A percentile compares a stretch with the other conserved stretches of the same genome.
phyloP scores from a whole-genome alignment of 2,888 invertebrate species.

The Alloscopus bannaensis region DNA sequence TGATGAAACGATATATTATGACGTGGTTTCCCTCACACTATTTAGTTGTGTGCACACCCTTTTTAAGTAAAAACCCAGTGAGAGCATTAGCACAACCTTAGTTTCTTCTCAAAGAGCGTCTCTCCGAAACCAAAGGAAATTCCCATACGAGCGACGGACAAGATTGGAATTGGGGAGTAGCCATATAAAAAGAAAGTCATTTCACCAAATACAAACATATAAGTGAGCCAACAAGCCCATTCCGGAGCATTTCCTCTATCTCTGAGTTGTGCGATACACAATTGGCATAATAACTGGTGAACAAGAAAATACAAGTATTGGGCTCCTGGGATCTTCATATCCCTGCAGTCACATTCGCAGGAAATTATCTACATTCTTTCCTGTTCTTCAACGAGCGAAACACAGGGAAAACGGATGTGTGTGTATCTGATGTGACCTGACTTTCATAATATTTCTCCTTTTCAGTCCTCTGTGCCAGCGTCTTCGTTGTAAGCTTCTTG shows the following conservation, averaged over 20 bases:
- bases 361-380: constrained; percentile 22
- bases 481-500: background rate
- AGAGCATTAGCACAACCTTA: background rate
- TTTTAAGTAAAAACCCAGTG: background rate
- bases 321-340: constrained; percentile 33
- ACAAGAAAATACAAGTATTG: constrained; percentile 46
- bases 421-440: constrained; percentile 6
- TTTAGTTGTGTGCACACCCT: background rate
- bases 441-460: background rate
- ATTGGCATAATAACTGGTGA: constrained; percentile 12
- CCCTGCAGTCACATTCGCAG: constrained; percentile 35
- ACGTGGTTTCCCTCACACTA: background rate
- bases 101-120: background rate
- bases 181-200: background rate
- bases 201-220: background rate
- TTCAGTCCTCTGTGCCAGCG: background rate
- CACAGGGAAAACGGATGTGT: constrained; percentile 11
- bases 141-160: background rate
- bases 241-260: too few relatives aligned
- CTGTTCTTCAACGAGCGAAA: background rate
- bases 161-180: background rate
- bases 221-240: too few relatives aligned
- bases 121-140: background rate
- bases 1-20: constrained; percentile 20
- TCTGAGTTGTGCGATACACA: background rate